These are phyloP conservation scores for Spea multiplicata DNA, from an alignment of 2,113 vertebrate genomes.

Conservation along the genomic window DNA sequence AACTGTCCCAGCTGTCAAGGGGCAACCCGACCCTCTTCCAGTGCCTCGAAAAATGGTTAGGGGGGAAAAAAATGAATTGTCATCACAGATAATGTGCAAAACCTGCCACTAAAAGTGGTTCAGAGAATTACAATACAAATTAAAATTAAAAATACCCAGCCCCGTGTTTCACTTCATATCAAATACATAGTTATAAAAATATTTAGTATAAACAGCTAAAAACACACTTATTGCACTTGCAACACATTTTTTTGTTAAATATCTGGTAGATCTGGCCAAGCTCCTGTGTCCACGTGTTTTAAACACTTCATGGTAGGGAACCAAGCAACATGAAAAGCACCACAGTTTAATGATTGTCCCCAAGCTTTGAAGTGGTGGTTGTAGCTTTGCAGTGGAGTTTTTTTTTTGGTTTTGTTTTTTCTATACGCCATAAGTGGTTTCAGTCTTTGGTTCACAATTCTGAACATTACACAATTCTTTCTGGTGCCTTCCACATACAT, in stretches of 20 bases:
- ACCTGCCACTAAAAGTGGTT: constrained; percentile 33
- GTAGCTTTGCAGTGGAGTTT: constrained; percentile 19
- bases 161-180: constrained; percentile 39
- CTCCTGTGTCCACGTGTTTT: constrained; percentile 23
- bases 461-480: not conserved
- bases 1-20: not conserved
- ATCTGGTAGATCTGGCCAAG: constrained; percentile 51
- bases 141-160: constrained; percentile 31
- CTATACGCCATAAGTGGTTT: constrained; percentile 4
- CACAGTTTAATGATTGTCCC: constrained; percentile 23
- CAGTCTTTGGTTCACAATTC: constrained; percentile 16
- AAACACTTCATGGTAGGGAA: constrained; percentile 32
- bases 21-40: constrained; percentile 16
- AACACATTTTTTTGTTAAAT: constrained; percentile 65
- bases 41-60: constrained; percentile 17
- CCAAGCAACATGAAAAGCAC: constrained; percentile 45
- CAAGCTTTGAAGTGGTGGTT: constrained; percentile 37
- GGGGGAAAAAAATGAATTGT: constrained; percentile 5
- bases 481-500: constrained; percentile 13
- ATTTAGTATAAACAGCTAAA: constrained; percentile 47
- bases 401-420: constrained; percentile 1
- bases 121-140: constrained; percentile 15
- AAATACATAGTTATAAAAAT: constrained; percentile 42
- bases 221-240: constrained; percentile 67
- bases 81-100: constrained; percentile 42